Base-by-base conservation (phyloP, 2,888 invertebrate species). In the Nomada flava region DNA sequence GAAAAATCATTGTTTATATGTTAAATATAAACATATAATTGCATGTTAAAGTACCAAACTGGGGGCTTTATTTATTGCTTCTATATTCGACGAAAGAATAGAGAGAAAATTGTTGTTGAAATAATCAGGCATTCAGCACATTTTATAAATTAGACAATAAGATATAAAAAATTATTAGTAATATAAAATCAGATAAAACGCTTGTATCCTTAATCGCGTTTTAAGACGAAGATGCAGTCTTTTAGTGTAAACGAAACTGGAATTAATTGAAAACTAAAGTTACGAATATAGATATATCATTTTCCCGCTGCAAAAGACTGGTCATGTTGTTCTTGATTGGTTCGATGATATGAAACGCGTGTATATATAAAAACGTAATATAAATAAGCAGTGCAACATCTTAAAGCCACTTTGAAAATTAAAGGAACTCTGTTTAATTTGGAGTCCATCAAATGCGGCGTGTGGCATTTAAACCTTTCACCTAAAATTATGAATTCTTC, bases 401-500 rank as follows among this genome's bases (percentile, higher is more conserved):
- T 55, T 29, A 2, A 44, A 63, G n/a, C 15, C 15, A 2, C 13
- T 15, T 42, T 50, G 29, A 18, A 44, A 18, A 20, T 64, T 11
- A 18, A 36, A 36, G 36, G 36, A 36, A 36, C 36, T 36, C 7
- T 7, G 36, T 36, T 36, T 36, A 36, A 47, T 15, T 15, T 47
- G 15, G 11, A 47, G 26, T 20, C 26, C 20, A 55, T 57, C 18
- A 5, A 62, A 57, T 23, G 20, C 29, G 47, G 9, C 20, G 20
- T 13, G 20, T 59, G 42, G 67, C 20, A 23, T 20, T 36, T 53
- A 70, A 52, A 44, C 20, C n/a, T 72, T 44, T 44, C 18, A 42
- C 5, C 26, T 69, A 50, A 82, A 89, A 89, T 80, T 73, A 94
- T 94, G 94, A 94, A 93, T 87, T 88, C 92, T 26, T 89, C 94